phyloP scores from a whole-genome alignment of 2,797 vertebrate genomes.

The Argya squamiceps region DNA sequence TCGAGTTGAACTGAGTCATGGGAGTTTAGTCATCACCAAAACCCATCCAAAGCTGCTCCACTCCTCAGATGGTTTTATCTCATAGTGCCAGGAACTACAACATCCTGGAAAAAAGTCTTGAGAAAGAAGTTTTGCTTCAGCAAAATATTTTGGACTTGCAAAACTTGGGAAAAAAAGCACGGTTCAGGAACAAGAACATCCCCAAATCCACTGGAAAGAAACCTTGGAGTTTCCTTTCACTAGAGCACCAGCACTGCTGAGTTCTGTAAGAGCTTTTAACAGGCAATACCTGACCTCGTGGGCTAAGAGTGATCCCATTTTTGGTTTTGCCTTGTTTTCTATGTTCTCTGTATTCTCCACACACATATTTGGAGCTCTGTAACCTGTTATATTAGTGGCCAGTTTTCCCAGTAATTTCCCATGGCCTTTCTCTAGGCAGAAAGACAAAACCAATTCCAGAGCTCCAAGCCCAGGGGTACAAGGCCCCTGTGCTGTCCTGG shows the following conservation, averaged over 20 bases:
- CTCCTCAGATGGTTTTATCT: neutral
- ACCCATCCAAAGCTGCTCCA: fast-evolving
- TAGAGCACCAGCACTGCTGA: neutral
- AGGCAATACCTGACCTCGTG: neutral
- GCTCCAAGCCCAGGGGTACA: neutral
- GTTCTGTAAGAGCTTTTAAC: neutral
- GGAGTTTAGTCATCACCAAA: neutral
- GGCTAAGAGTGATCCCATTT: neutral
- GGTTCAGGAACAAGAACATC: neutral
- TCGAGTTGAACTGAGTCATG: neutral
- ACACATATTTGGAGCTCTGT: neutral
- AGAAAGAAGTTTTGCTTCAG: neutral
- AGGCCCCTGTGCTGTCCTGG: neutral
- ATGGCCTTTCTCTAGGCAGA: neutral
- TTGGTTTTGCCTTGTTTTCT: neutral
- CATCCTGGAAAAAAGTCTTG: neutral
- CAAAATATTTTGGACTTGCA: neutral
- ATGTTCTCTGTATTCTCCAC: neutral
- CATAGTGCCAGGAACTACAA: neutral
- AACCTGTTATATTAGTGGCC: neutral
- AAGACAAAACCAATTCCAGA: neutral
- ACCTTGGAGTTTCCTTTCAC: too few species aligned
- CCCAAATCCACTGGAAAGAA: neutral
- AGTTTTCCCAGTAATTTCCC: neutral
- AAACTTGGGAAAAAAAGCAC: neutral